phyloP scores from a whole-genome alignment of 1,140 invertebrate species.

The Chlorops oryzae region DNA sequence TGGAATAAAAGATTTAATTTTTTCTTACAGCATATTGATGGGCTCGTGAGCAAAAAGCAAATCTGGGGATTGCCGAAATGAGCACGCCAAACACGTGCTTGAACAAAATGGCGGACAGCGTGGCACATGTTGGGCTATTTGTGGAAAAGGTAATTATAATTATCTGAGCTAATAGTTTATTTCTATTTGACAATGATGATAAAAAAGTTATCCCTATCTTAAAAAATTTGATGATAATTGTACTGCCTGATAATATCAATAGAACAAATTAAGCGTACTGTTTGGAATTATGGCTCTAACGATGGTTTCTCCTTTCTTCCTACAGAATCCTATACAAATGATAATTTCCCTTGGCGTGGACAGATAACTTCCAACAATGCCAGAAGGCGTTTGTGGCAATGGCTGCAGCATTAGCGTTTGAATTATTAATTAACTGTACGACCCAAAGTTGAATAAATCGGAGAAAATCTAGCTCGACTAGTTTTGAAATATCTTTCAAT shows the following conservation, averaged over 20 bases:
- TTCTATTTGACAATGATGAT: constrained; percentile 10
- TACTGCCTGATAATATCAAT: constrained; percentile 9
- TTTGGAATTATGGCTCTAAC: neutral
- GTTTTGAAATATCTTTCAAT: too few species aligned
- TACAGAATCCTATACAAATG: neutral
- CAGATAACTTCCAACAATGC: neutral
- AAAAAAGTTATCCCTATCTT: constrained; percentile 18
- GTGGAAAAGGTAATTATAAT: neutral
- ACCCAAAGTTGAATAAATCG: too few species aligned
- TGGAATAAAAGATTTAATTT: neutral
- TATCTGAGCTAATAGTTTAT: constrained; percentile 3
- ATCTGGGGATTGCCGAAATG: too few species aligned
- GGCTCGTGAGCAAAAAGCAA: too few species aligned
- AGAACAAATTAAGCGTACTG: neutral
- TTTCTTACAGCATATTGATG: too few species aligned
- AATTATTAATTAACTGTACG: too few species aligned
- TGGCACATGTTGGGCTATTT: neutral
- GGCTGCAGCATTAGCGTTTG: neutral
- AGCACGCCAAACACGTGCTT: too few species aligned
- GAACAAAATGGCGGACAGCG: neutral
- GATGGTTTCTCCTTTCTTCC: neutral
- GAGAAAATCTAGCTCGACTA: too few species aligned
- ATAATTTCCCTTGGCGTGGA: neutral
- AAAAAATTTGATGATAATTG: constrained; percentile 15
- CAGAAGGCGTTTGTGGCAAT: neutral